A percentile compares a stretch with the other conserved stretches of the same genome.
Evolutionary conservation across 1,140 invertebrate genomes (phyloP).

Genomic region (Hyposmocoma kahamanoa): DNA sequence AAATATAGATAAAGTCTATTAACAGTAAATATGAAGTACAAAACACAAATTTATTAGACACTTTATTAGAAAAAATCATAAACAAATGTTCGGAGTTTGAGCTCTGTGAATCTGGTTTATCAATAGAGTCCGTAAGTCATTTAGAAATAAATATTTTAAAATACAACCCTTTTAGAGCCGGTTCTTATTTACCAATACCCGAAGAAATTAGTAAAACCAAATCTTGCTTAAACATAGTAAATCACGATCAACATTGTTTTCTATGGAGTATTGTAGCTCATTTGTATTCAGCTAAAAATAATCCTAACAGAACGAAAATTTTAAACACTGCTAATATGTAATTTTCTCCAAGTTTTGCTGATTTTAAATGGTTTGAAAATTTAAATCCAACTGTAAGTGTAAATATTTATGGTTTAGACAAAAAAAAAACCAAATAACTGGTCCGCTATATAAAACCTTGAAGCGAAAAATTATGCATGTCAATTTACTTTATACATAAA

Average conservation of each 20-base stretch:
- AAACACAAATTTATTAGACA: not conserved
- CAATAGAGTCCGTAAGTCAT: not conserved
- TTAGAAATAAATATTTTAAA: constrained; percentile 14
- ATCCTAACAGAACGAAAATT: not conserved
- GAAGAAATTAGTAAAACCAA: constrained; percentile 3
- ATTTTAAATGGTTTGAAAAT: constrained; percentile 17
- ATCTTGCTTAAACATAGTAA: constrained; percentile 8
- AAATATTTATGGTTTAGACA: constrained; percentile 5
- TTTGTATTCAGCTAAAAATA: constrained; percentile 4
- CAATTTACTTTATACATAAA: constrained; percentile 19
- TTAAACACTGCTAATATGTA: not conserved
- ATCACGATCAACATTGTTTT: constrained; percentile 14
- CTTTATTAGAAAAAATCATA: not conserved
- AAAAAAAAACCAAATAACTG: constrained; percentile 3
- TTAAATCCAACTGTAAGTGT: constrained; percentile 7
- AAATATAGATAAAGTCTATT: not conserved
- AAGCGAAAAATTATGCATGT: constrained; percentile 10
- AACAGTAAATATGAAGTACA: not conserved
- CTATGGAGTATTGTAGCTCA: constrained; percentile 6
- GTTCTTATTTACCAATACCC: constrained; percentile 8
- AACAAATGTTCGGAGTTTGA: not conserved
- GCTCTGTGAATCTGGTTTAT: not conserved
- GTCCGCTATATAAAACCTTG: constrained; percentile 5
- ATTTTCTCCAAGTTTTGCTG: constrained; percentile 13
- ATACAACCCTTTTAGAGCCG: not conserved